Evolutionary conservation across 2,797 vertebrate genomes (phyloP).

Genomic region (Selene dorsalis): DNA sequence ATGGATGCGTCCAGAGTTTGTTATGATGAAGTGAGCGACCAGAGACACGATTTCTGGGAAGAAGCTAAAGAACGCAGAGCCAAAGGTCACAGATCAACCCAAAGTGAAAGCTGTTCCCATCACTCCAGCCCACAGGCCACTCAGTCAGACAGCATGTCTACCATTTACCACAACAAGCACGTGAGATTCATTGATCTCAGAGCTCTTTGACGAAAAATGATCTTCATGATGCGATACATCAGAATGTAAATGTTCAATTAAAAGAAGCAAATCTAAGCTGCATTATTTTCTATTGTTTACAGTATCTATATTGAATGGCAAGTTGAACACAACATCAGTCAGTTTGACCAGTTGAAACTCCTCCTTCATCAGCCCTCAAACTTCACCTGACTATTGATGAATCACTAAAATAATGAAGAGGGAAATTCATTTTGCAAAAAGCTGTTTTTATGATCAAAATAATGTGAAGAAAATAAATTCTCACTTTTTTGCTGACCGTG

Average conservation of each 20-base stretch:
- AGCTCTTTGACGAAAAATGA: slow-evolving; percentile 67
- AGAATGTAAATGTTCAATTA: slow-evolving; percentile 69
- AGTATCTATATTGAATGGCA: slow-evolving; percentile 57
- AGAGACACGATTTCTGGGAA: slow-evolving; percentile 76
- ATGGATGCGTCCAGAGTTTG: slow-evolving; percentile 68
- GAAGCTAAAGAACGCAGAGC: slow-evolving; percentile 55
- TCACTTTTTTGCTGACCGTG: slow-evolving; percentile 22
- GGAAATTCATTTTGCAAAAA: slow-evolving; percentile 55
- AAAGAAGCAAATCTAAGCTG: slow-evolving; percentile 54
- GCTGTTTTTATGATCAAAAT: slow-evolving; percentile 37
- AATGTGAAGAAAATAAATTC: slow-evolving; percentile 16
- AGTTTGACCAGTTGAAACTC: slow-evolving; percentile 48
- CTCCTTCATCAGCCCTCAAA: slow-evolving; percentile 40
- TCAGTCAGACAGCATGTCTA: slow-evolving; percentile 68
- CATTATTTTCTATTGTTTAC: slow-evolving; percentile 50
- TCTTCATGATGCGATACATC: slow-evolving; percentile 69
- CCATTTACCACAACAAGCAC: slow-evolving; percentile 73
- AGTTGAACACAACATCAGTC: slow-evolving; percentile 62
- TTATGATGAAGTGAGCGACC: slow-evolving; percentile 69
- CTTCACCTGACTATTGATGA: slow-evolving; percentile 38
- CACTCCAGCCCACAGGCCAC: slow-evolving; percentile 61
- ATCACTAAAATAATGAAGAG: slow-evolving; percentile 47
- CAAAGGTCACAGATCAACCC: slow-evolving; percentile 74
- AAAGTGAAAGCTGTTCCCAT: slow-evolving; percentile 74
- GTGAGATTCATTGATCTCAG: slow-evolving; percentile 70